Percentiles rank a stretch among this genome's conserved stretches.
Evolutionary conservation across 2,797 vertebrate genomes (phyloP).

Genomic region (Picus viridis): DNA sequence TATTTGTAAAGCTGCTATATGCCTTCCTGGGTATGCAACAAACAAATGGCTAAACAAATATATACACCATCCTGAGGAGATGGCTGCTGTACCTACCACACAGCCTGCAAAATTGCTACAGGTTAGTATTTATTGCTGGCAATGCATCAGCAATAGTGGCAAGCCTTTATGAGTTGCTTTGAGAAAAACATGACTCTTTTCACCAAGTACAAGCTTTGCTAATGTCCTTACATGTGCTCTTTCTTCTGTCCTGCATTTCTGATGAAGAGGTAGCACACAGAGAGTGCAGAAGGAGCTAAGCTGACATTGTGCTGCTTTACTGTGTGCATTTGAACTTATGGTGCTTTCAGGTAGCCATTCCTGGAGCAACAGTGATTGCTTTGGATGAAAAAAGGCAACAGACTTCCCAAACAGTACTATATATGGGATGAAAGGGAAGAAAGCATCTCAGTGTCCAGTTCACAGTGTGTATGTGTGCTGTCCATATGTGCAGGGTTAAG

Average conservation of each 20-base stretch:
- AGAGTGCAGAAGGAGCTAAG: neutral
- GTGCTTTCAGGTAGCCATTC: neutral
- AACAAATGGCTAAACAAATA: slow-evolving; percentile 13
- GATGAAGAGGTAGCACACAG: neutral
- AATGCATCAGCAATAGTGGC: slow-evolving; percentile 1
- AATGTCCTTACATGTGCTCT: neutral
- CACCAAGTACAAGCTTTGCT: slow-evolving; percentile 14
- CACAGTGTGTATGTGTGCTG: neutral
- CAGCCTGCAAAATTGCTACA: neutral
- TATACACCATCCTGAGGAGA: slow-evolving; percentile 2
- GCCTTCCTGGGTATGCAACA: neutral
- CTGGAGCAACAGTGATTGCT: neutral
- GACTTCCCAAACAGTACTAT: neutral
- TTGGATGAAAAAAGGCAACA: neutral
- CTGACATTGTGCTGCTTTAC: rapidly evolving
- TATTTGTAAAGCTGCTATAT: neutral
- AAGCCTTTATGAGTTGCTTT: neutral
- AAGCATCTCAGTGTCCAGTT: neutral
- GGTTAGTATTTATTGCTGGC: neutral
- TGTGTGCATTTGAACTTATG: neutral
- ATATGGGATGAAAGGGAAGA: neutral
- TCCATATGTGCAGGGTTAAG: neutral
- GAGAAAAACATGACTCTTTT: neutral
- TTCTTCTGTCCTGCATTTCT: neutral
- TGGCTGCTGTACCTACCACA: neutral